Evolutionary conservation across 2,888 invertebrate species (phyloP).

Genomic region (Melieria picta): DNA sequence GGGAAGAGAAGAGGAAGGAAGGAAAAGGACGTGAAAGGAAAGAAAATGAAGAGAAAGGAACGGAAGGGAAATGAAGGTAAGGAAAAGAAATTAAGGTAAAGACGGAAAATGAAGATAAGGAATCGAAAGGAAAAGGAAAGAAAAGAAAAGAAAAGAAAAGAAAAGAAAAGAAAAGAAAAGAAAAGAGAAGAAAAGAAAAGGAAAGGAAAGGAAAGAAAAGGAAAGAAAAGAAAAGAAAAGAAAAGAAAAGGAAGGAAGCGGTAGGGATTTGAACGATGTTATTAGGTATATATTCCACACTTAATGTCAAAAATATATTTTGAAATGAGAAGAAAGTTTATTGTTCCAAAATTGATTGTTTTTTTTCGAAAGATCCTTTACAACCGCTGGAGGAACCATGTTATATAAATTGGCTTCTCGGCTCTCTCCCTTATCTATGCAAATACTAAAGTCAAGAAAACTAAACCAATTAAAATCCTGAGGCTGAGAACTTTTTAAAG

Average conservation of each 20-base stretch:
- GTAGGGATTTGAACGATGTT: no score
- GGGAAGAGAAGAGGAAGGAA: not conserved
- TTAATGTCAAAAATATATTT: no score
- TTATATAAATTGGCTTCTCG: no score
- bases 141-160: not conserved
- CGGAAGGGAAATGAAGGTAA: not conserved
- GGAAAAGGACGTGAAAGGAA: not conserved
- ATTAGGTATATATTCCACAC: no score
- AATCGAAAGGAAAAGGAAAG: not conserved
- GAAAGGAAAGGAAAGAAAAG: slow-evolving; percentile 8
- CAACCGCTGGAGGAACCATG: no score
- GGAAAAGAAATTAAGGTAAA: not conserved
- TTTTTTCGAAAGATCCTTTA: no score
- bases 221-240: not conserved
- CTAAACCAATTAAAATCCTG: no score
- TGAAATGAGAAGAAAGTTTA: no score
- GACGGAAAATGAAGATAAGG: not conserved
- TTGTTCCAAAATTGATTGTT: no score
- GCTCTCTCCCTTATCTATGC: no score
- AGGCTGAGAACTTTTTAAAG: no score
- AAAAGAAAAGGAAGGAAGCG: not conserved
- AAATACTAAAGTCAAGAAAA: no score
- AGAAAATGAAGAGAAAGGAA: not conserved
- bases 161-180: slow-evolving; percentile 2
- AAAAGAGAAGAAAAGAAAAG: not conserved